Conservation (phyloP, 2,888 invertebrate genomes). For the Prenolepis imparis region DNA sequence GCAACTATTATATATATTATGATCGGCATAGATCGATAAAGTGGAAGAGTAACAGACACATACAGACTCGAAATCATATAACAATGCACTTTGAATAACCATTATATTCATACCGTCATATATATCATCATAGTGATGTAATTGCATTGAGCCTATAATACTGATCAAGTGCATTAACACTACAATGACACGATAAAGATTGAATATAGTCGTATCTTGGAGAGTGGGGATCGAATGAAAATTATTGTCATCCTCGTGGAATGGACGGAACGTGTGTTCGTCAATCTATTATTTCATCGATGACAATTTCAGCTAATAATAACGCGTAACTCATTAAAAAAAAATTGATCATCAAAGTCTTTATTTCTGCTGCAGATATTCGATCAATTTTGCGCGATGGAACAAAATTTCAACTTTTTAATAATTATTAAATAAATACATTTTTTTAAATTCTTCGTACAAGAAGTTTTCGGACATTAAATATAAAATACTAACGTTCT, state of each 20-base stretch:
- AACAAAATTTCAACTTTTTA: not conserved
- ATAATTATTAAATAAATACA: not conserved
- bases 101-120: constrained; percentile 7
- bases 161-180: not conserved
- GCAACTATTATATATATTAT: not conserved
- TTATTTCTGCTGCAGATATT: not conserved
- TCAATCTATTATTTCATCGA: not conserved
- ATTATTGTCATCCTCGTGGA: not conserved
- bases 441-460: not conserved
- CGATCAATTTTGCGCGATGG: not conserved
- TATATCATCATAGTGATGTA: not conserved
- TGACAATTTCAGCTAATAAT: not conserved
- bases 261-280: not conserved
- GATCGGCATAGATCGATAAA: constrained; percentile 6
- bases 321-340: not conserved
- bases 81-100: not conserved
- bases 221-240: not conserved
- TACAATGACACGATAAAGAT: not conserved
- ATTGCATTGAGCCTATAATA: not conserved
- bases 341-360: not conserved
- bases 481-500: not conserved
- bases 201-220: not conserved
- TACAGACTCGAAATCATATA: not conserved
- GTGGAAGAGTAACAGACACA: not conserved
- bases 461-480: not conserved